Base-by-base conservation (phyloP, 2,113 vertebrate species). In the Psilopsiagon aymara region DNA sequence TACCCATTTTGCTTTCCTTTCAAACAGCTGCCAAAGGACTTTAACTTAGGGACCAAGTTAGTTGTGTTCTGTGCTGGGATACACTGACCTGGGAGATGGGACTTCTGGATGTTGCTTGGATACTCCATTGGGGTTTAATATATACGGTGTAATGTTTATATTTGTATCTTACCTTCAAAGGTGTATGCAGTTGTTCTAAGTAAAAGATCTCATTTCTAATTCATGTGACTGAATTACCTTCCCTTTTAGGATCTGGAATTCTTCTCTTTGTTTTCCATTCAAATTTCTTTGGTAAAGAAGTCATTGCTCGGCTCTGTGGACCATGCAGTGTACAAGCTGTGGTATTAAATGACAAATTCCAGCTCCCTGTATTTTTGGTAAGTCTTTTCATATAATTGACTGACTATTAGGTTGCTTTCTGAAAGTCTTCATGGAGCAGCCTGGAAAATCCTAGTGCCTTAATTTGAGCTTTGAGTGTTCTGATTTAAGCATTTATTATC, bases 271-370 rank as follows among this genome's bases (percentile, higher is more conserved):
- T 99, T 97, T 99, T 99, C 95, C 99, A 99, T 33, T 94, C 99
- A 74, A 99, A 99, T 96, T 99, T 99, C 97, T 69, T 98, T 51
- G 98, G 98, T 73, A 99, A 97, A 94, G 98, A 99, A 19, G 98
- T 99, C 21, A 82, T 98, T 53, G 99, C 99, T 77, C 97, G 99
- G 63, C 98, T 99, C 57, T 99, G 98, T 44, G 99, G 99, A 86
- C 98, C 99, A 24, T 99, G 99, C 97, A 98, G 99, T 35, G 99
- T 99, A 49, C 99, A 99, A 83, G 99, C 99, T 18, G 99, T 99
- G 70, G 98, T 99, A 94, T 98, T 99, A 97, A 99, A 99, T 1
- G 99, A 99, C 97, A 99, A 99, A 96, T 99, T 99, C 97, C 99
- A 99, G 96, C 98, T 99, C 93, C 99, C 99, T 73, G 97, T 99